phyloP scores from a whole-genome alignment of 2,113 vertebrate genomes.

The Tilapia sparmanii region DNA sequence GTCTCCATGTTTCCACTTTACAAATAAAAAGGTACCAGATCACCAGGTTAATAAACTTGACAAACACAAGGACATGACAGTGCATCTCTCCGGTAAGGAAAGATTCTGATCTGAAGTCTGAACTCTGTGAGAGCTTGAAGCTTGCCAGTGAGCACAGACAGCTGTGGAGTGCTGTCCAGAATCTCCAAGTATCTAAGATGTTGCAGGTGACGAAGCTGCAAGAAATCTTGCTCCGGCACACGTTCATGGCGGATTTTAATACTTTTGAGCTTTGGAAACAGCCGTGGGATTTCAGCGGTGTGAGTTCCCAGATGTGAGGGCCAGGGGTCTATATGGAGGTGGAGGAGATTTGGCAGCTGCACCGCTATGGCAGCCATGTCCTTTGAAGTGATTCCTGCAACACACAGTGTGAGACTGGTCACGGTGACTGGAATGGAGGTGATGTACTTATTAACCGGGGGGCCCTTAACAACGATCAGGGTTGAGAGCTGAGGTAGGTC shows the following conservation, averaged over 20 bases:
- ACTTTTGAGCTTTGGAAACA: constrained; percentile 47
- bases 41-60: background rate
- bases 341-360: constrained; percentile 39
- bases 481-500: constrained; percentile 23
- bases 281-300: constrained; percentile 14
- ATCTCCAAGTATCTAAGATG: constrained; percentile 40
- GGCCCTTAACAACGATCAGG: constrained; percentile 28
- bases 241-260: constrained; percentile 23
- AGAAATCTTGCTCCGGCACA: constrained; percentile 16
- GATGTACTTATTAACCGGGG: background rate
- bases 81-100: background rate
- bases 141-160: background rate
- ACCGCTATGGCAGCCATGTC: constrained; percentile 12
- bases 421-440: constrained; percentile 32
- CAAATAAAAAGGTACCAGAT: background rate
- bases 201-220: constrained; percentile 20
- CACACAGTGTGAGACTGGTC: constrained; percentile 37
- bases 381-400: background rate
- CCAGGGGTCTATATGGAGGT: constrained; percentile 48
- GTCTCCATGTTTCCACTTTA: background rate
- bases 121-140: constrained; percentile 7
- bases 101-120: background rate
- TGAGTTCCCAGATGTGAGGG: constrained; percentile 9
- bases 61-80: constrained; percentile 27
- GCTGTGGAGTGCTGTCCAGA: background rate